phyloP scores from a whole-genome alignment of 2,797 vertebrate species.

The Pyrocephalus nanus region DNA sequence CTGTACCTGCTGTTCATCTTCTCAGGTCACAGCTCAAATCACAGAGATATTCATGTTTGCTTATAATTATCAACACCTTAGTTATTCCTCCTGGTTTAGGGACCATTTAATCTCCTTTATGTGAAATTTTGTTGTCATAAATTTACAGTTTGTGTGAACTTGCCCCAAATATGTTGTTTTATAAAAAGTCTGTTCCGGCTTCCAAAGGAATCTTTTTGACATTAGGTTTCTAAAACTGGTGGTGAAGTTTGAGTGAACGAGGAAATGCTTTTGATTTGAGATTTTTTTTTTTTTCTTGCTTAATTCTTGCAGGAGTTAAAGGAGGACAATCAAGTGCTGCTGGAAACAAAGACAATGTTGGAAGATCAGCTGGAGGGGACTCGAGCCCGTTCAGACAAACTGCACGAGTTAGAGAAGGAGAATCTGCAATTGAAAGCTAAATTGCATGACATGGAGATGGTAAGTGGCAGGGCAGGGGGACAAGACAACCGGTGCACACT shows the following conservation, averaged over 20 bases:
- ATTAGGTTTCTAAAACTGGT: neutral
- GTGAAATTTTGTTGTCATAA: neutral
- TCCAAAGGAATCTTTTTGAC: neutral
- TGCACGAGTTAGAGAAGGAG: conserved; percentile 96
- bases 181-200: neutral
- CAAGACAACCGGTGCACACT: neutral
- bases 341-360: conserved; percentile 97
- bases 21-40: neutral
- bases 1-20: neutral
- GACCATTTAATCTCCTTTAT: neutral
- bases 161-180: neutral
- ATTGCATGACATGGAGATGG: conserved; percentile 97
- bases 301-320: conserved; percentile 88
- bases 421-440: conserved; percentile 95
- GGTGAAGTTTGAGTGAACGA: neutral
- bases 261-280: neutral
- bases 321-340: conserved; percentile 96
- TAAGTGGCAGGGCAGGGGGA: conserved; percentile 67
- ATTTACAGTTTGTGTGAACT: neutral
- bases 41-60: neutral
- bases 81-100: neutral
- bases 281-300: neutral
- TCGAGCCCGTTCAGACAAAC: conserved; percentile 92
- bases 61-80: neutral
- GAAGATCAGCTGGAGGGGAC: conserved; percentile 92